Conservation (phyloP, 1,140 invertebrate genomes). For the Cydia splendana region DNA sequence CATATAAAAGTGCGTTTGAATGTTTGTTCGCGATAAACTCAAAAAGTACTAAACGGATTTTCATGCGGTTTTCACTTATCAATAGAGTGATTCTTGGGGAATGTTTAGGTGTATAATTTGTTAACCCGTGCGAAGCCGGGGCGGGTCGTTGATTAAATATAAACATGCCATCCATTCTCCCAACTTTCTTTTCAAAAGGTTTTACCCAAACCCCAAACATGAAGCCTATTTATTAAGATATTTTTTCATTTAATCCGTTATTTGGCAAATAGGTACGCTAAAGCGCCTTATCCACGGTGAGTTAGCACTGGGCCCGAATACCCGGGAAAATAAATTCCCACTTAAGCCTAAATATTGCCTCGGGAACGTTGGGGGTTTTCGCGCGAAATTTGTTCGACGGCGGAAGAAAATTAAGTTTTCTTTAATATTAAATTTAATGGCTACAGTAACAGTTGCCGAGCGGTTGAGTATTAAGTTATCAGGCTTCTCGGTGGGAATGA, state of each 20-base stretch:
- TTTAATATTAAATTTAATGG: constrained; percentile 42
- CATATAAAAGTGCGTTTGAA: no score
- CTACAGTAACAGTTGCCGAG: neutral
- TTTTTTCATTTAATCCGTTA: constrained; percentile 13
- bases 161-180: neutral
- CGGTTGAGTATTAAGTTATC: constrained; percentile 9
- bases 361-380: constrained; percentile 38
- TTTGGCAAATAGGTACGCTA: constrained; percentile 14
- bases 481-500: neutral
- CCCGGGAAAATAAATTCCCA: constrained; percentile 42
- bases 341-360: constrained; percentile 49
- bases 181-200: neutral
- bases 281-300: constrained; percentile 21
- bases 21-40: no score
- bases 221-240: neutral
- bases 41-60: no score
- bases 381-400: constrained; percentile 43
- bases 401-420: constrained; percentile 44
- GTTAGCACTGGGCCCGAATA: neutral
- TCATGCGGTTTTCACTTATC: no score
- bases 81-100: no score
- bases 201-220: neutral
- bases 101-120: no score
- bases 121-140: no score
- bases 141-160: no score